Conservation (phyloP, 2,797 vertebrate genomes). For the Coregonus ussuriensis region DNA sequence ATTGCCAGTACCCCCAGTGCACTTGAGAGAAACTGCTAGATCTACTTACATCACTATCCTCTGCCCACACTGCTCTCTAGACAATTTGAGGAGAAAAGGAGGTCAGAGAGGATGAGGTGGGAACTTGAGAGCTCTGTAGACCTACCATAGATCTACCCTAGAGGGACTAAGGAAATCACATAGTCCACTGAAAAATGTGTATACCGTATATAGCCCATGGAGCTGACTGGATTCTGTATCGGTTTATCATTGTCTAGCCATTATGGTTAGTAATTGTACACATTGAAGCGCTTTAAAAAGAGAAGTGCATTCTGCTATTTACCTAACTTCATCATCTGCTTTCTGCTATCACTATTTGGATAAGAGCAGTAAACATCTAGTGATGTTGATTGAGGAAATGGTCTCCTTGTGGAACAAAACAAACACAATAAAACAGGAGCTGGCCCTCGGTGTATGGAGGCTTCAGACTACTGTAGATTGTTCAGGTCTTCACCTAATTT, state of each 20-base stretch:
- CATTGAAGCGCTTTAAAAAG: conserved; percentile 4
- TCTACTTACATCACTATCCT: conserved; percentile 1
- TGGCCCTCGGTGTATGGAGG: neutral
- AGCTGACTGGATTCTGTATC: neutral
- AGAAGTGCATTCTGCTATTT: neutral
- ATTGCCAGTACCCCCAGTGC: neutral
- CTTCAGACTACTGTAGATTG: neutral
- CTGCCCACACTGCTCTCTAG: conserved; percentile 16
- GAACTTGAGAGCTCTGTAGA: neutral
- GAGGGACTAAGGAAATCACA: conserved; percentile 1
- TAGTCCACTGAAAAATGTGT: neutral
- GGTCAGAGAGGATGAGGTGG: neutral
- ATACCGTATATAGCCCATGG: neutral
- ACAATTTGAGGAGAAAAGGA: neutral
- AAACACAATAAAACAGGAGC: conserved; percentile 3
- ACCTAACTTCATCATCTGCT: neutral
- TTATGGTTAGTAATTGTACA: neutral
- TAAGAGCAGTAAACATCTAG: neutral
- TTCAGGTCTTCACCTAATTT: neutral
- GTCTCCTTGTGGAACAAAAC: neutral
- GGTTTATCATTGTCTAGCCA: neutral
- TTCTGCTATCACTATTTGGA: conserved; percentile 4
- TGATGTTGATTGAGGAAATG: conserved; percentile 1
- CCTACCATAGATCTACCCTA: neutral
- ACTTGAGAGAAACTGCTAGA: neutral